Base-by-base conservation (phyloP, 2,113 vertebrate genomes). In the Melanocharis versteri region DNA sequence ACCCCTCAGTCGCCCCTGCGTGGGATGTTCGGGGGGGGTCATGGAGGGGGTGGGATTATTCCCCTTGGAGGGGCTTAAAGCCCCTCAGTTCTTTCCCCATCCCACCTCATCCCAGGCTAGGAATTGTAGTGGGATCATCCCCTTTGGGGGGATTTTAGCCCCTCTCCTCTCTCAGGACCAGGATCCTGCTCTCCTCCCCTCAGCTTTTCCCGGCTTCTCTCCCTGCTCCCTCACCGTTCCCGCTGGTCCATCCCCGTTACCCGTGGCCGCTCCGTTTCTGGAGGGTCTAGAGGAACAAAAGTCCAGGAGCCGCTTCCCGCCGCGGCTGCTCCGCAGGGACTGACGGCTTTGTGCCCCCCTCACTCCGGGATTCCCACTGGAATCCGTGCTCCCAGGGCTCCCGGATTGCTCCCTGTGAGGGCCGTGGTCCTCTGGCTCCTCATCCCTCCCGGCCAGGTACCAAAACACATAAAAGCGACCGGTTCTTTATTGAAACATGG, bases 81-180 rank as follows among this genome's bases (percentile, higher is more conserved):
- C 33, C 28, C 14, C 58, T 35, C 4, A n/a, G n/a, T 80, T 22
- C 13, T 13, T 20, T 76, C 9, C 19, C 9, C 57, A 40, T 15
- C 28, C 16, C 47, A 0, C 24, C 30, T 23, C 75, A 22, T 23
- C 12, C 7, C 60, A 3, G 44, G 33, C 37, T 33, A 60, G 51
- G 28, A 24, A 66, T 21, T 50, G 57, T 19, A 7, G 23, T 10
- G 39, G 24, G 53, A 66, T 53, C 53, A 2, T 17, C 7, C 7
- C 39, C 11, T 26, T 3, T 10, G 4, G 13, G 58, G 19, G 24
- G 10, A 3, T 45, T 45, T n/a, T 8, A 39, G 23, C 53, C 13
- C 2, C 13, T 50, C 1, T 50, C 3, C 8, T 27, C 8, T 1
- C 23, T 66, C 33, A 17, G 77, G 12, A 11, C 0, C 8, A 1